Evolutionary conservation across 1,140 invertebrate species (phyloP).

Genomic region (Bombus fervidus): DNA sequence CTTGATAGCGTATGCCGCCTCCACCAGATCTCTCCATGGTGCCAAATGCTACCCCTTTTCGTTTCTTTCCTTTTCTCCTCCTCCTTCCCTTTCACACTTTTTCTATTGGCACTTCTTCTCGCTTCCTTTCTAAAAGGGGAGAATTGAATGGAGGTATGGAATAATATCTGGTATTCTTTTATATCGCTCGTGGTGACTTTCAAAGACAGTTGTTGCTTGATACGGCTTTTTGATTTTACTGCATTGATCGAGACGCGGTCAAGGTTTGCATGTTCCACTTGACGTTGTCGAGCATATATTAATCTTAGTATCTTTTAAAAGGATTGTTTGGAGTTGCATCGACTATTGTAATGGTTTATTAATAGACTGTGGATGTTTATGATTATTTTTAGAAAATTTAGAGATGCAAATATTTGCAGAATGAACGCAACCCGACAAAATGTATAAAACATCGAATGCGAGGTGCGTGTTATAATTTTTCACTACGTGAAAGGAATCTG

Average conservation of each 20-base stretch:
- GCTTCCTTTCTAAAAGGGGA: background rate
- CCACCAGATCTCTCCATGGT: conserved; percentile 1
- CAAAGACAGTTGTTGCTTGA: background rate
- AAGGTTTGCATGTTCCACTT: background rate
- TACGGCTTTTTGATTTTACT: background rate
- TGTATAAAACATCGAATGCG: too few relatives aligned
- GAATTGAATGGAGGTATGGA: background rate
- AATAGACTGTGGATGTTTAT: background rate
- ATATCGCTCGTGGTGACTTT: background rate
- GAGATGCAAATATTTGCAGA: too few relatives aligned
- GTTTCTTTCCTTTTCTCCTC: background rate
- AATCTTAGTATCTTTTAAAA: background rate
- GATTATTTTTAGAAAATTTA: too few relatives aligned
- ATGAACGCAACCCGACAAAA: too few relatives aligned
- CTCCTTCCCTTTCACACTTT: background rate
- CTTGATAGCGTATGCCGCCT: conserved; percentile 44
- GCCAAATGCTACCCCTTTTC: background rate
- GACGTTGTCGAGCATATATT: background rate
- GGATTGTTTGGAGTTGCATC: background rate
- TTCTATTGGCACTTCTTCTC: background rate
- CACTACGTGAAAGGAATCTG: too few relatives aligned
- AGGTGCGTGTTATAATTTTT: too few relatives aligned
- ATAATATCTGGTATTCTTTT: background rate
- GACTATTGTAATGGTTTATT: background rate
- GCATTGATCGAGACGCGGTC: background rate